These are phyloP conservation scores for Pollenia labialis DNA, from an alignment of 2,888 invertebrate genomes.

Conservation along the genomic window DNA sequence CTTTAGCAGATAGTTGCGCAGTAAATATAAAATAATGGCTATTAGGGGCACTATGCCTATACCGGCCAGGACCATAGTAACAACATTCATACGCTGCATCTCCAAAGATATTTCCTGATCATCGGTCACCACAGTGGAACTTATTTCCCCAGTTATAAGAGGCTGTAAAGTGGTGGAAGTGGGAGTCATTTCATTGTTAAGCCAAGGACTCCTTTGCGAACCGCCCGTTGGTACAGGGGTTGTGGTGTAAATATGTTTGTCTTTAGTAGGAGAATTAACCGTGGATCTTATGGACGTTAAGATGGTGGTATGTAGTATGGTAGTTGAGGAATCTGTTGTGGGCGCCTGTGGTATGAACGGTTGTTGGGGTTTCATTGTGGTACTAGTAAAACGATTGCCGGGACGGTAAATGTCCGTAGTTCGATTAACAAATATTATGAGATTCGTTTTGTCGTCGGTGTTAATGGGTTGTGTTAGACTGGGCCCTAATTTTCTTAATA, in stretches of 20 bases:
- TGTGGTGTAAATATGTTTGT: conserved; percentile 13
- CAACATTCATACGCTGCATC: conserved; percentile 86
- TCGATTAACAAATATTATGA: conserved; percentile 83
- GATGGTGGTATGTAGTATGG: conserved; percentile 85
- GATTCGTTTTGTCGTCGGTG: conserved; percentile 81
- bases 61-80: conserved; percentile 87
- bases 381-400: conserved; percentile 75
- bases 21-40: conserved; percentile 86
- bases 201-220: conserved; percentile 6
- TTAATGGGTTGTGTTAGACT: conserved; percentile 79
- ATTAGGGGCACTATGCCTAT: conserved; percentile 86
- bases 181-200: neutral
- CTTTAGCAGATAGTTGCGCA: conserved; percentile 86
- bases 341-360: conserved; percentile 74
- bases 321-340: conserved; percentile 83
- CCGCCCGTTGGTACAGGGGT: conserved; percentile 14
- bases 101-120: conserved; percentile 86
- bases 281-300: conserved; percentile 84
- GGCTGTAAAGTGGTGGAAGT: conserved; percentile 50
- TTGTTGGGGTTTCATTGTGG: conserved; percentile 73
- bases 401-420: conserved; percentile 78
- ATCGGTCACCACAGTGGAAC: conserved; percentile 78
- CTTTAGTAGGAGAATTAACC: conserved; percentile 78
- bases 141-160: conserved; percentile 74
- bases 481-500: conserved; percentile 79